A percentile compares a stretch with the other conserved stretches of the same genome.
Conservation (phyloP, 2,113 vertebrate genomes). For the Solenodon paradoxus region DNA sequence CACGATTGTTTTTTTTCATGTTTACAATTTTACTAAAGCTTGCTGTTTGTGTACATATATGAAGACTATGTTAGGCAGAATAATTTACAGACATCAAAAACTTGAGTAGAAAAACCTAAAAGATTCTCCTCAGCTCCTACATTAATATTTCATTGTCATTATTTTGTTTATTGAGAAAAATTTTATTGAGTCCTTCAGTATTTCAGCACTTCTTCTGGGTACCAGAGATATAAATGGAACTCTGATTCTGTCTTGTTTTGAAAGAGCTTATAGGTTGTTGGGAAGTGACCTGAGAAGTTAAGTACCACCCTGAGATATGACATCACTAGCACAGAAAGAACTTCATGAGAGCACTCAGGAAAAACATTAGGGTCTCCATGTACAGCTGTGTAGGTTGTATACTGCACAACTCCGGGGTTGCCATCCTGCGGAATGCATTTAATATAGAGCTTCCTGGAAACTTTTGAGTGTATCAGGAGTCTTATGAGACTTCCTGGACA, state of each 20-base stretch:
- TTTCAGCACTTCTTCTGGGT: not conserved
- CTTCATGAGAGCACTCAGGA: not conserved
- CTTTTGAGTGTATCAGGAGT: not conserved
- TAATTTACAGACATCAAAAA: not conserved
- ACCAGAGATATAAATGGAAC: not conserved
- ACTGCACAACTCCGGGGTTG: not conserved
- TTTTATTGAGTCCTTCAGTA: too few species aligned
- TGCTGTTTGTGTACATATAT: not conserved
- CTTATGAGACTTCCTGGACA: not conserved
- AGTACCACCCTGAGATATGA: not conserved
- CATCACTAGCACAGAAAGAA: not conserved
- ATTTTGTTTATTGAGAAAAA: not conserved
- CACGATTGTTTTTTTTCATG: slow-evolving; percentile 2
- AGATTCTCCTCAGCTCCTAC: not conserved
- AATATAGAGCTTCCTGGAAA: not conserved
- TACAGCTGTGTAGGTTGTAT: not conserved
- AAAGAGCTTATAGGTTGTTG: not conserved
- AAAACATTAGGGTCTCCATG: not conserved
- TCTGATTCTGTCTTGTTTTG: not conserved
- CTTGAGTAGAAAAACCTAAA: not conserved
- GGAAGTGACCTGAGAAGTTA: not conserved
- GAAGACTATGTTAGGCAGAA: not conserved
- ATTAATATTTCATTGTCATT: not conserved
- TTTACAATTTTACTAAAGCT: not conserved
- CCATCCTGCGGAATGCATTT: not conserved